These are phyloP conservation scores for Apodemus speciosus DNA, from an alignment of 2,113 vertebrate species.

Conservation along the genomic window DNA sequence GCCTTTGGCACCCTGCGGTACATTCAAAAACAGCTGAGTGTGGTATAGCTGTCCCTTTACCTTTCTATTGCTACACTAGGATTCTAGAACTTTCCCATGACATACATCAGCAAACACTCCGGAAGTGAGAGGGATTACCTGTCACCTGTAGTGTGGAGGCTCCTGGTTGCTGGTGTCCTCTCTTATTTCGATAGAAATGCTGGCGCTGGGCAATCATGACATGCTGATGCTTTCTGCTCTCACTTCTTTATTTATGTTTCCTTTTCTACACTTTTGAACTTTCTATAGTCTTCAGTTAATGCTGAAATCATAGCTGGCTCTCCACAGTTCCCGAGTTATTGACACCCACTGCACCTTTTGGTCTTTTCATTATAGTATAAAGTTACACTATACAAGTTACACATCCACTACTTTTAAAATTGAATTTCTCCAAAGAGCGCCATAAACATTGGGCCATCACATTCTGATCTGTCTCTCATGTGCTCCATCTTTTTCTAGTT, in stretches of 20 bases:
- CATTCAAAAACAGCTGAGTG: no score
- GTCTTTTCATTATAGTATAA: constrained; percentile 5
- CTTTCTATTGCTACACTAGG: background rate
- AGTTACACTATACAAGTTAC: constrained; percentile 17
- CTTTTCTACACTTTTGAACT: background rate
- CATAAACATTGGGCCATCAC: background rate
- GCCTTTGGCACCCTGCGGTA: background rate
- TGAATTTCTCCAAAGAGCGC: constrained; percentile 28
- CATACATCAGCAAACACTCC: no score
- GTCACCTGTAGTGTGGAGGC: background rate
- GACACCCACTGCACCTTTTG: background rate
- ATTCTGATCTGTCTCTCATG: background rate
- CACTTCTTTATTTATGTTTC: background rate
- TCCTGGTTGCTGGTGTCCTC: background rate
- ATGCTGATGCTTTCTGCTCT: background rate
- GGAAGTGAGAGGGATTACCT: background rate
- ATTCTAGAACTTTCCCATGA: background rate
- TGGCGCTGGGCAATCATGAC: background rate
- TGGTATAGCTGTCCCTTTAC: background rate
- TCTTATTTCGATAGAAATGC: background rate
- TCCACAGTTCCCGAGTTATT: background rate
- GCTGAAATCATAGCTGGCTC: background rate
- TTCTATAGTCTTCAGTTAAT: background rate
- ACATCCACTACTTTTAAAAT: background rate
- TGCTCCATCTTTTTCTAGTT: background rate